A percentile compares a stretch with the other conserved stretches of the same genome.
Conservation (phyloP, 2,113 vertebrate genomes). For the Ophthalmolycus amberensis region DNA sequence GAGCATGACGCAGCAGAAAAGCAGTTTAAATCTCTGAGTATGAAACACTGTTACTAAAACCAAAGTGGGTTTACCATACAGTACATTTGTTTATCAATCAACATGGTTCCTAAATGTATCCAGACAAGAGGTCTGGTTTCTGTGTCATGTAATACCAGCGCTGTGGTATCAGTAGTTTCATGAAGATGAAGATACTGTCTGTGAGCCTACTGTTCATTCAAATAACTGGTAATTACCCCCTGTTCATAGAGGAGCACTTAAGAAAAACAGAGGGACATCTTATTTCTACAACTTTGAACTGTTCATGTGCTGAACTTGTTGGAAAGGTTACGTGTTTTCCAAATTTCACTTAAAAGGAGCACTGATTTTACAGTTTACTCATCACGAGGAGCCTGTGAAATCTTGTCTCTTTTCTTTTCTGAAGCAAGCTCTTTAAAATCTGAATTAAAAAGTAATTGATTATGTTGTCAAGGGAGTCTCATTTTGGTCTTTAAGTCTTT, state of each 20-base stretch:
- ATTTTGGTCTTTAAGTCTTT: background rate
- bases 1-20: conserved; percentile 41
- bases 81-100: conserved; percentile 43
- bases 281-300: background rate
- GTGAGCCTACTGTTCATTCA: conserved; percentile 9
- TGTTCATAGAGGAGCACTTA: background rate
- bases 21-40: background rate
- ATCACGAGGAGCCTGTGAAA: background rate
- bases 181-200: conserved; percentile 33
- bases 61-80: conserved; percentile 3
- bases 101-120: conserved; percentile 16
- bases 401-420: background rate
- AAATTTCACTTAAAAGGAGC: background rate
- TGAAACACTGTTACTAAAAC: conserved; percentile 15
- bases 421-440: background rate
- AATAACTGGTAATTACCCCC: conserved; percentile 10
- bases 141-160: conserved; percentile 32
- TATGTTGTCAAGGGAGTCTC: background rate
- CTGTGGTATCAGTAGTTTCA: conserved; percentile 24
- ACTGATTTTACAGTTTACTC: conserved; percentile 1
- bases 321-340: background rate
- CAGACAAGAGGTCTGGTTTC: conserved; percentile 44
- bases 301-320: background rate
- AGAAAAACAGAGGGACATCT: background rate
- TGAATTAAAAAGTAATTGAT: background rate